Conservation (phyloP, 1,140 invertebrate species). For the Mercenaria mercenaria region DNA sequence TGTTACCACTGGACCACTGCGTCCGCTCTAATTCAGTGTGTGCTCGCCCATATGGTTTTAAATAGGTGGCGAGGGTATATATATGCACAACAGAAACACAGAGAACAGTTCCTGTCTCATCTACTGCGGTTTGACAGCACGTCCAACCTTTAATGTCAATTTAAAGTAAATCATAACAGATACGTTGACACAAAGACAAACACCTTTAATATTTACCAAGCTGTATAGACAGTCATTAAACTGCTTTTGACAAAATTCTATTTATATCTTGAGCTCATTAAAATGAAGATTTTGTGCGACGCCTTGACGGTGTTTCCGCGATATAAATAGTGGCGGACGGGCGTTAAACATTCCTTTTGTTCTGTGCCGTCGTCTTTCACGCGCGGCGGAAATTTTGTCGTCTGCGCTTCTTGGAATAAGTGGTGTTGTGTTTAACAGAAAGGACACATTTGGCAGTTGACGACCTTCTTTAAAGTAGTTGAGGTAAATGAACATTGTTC, state of each 20-base stretch:
- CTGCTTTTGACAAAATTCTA: background rate
- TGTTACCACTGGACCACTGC: too few species aligned
- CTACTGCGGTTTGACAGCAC: too few species aligned
- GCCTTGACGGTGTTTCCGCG: slow-evolving; percentile 4
- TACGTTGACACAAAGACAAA: background rate
- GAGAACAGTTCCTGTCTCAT: too few species aligned
- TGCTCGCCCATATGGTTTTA: too few species aligned
- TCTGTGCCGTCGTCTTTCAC: background rate
- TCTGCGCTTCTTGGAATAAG: slow-evolving; percentile 11
- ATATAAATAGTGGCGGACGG: slow-evolving; percentile 3
- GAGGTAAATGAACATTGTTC: background rate
- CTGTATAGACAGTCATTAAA: background rate
- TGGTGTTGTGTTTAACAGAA: background rate
- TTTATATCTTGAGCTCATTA: background rate
- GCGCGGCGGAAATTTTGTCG: background rate
- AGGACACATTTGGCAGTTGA: background rate
- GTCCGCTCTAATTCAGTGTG: too few species aligned
- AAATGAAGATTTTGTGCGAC: background rate
- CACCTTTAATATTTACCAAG: background rate
- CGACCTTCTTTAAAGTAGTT: background rate
- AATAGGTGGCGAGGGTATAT: too few species aligned
- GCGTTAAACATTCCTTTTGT: background rate
- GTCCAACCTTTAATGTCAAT: too few species aligned
- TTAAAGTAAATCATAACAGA: too few species aligned
- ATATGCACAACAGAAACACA: too few species aligned